Base-by-base conservation (phyloP, 2,797 vertebrate species). In the Karalla daura region DNA sequence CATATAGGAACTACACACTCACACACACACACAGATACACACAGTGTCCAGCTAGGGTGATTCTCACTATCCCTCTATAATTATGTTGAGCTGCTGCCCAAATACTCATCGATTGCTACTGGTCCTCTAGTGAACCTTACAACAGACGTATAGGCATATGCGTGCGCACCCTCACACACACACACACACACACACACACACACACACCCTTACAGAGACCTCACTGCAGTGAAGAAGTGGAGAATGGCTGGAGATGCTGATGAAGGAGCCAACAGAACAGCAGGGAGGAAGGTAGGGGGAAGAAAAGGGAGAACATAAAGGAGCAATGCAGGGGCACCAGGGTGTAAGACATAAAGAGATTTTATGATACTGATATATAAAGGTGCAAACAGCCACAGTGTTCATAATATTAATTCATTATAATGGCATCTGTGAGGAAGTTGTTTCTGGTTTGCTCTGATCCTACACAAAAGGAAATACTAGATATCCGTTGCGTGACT, bases 61-160 rank as follows among this genome's bases (percentile, higher is more conserved):
- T 77, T 80, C 73, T 78, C 72, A 41, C 74, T 85, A 84, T 88
- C 80, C 83, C 78, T 58, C 82, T 76, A 75, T 88, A 87, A 87
- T 89, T 79, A 89, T 81, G 79, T 86, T 87, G 87, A 88, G 78
- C 76, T 49, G 21, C 59, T 89, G 86, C 84, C 86, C 80, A 87
- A 88, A 89, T 87, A 80, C 80, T 72, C 84, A 89, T 88, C 37
- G 87, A 89, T 87, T 78, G 62, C 71, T 61, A 63, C 77, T 66
- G 74, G 78, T 78, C 75, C 55, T 69, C 56, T 37, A 66, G 37
- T 81, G 81, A 78, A 71, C 68, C 72, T 74, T 70, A 76, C 70
- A 70, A 43, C 63, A 43, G 54, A 49, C 43, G 55, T 47, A 12
- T 41, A 20, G 20, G 23, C 20, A 14, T 39, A 40, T 63, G 49